Evolutionary conservation across 2,888 invertebrate species (phyloP).

Genomic region (Scrobipalpa atriplicella): DNA sequence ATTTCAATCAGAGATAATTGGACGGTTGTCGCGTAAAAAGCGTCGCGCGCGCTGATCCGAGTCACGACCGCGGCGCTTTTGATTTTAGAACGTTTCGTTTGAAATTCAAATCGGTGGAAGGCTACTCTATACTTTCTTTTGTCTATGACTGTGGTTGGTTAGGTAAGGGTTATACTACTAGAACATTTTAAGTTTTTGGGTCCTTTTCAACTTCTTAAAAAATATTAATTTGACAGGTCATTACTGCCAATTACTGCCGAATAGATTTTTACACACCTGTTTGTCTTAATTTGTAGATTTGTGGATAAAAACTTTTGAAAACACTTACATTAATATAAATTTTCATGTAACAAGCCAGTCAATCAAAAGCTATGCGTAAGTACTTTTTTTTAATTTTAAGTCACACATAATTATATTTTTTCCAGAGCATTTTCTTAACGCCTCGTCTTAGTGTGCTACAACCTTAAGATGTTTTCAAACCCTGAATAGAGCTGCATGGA

Average conservation of each 20-base stretch:
- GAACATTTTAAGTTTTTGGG: neutral
- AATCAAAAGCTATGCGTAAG: too few species aligned
- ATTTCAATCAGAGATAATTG: conserved; percentile 78
- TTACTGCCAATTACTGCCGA: too few species aligned
- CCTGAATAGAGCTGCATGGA: conserved; percentile 39
- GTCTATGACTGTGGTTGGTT: conserved; percentile 2
- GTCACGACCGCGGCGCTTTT: conserved; percentile 59
- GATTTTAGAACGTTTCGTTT: conserved; percentile 51
- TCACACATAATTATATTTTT: too few species aligned
- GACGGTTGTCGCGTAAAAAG: conserved; percentile 74
- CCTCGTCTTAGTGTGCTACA: conserved; percentile 40
- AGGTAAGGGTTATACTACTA: neutral
- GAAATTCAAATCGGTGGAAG: conserved; percentile 56
- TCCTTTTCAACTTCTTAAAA: too few species aligned
- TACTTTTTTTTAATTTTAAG: too few species aligned
- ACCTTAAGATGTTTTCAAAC: conserved; percentile 29
- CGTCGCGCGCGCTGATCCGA: conserved; percentile 53
- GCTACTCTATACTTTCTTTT: conserved; percentile 15
- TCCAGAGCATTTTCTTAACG: neutral
- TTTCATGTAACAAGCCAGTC: too few species aligned
- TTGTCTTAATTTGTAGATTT: too few species aligned
- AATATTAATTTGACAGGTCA: too few species aligned
- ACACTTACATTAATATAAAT: too few species aligned
- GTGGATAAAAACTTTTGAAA: too few species aligned
- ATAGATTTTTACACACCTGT: too few species aligned